These are phyloP conservation scores for Mystacides longicornis DNA, from an alignment of 2,888 invertebrate species.

Conservation along the genomic window DNA sequence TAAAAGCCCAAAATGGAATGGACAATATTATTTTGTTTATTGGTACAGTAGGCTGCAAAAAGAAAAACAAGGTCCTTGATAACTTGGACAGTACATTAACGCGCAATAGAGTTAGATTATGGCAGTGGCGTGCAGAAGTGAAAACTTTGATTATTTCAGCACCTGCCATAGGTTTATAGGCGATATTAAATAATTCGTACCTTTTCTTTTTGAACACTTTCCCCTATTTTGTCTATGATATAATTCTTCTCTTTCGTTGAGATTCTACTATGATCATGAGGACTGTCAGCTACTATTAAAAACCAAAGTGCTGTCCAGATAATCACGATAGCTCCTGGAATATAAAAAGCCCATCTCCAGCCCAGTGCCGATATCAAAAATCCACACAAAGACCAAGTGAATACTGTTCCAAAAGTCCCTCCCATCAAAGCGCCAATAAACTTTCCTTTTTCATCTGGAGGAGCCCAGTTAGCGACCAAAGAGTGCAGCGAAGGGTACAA, in stretches of 20 bases:
- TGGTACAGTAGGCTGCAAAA: conserved; percentile 57
- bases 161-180: too few relatives aligned
- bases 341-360: conserved; percentile 63
- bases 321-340: conserved; percentile 49
- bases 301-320: conserved; percentile 55
- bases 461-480: conserved; percentile 64
- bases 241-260: conserved; percentile 54
- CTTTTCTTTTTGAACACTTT: conserved; percentile 49
- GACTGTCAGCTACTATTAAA: conserved; percentile 56
- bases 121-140: too few relatives aligned
- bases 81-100: too few relatives aligned
- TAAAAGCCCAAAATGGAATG: conserved; percentile 60
- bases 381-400: conserved; percentile 63
- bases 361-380: conserved; percentile 53
- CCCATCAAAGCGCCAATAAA: conserved; percentile 66
- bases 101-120: too few relatives aligned
- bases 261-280: conserved; percentile 55
- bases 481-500: conserved; percentile 58
- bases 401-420: conserved; percentile 63
- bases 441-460: conserved; percentile 66
- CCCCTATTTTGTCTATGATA: conserved; percentile 54
- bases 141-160: too few relatives aligned
- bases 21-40: conserved; percentile 55
- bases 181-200: conserved; percentile 32
- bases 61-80: too few relatives aligned